These are phyloP conservation scores for Rutilus rutilus DNA, from an alignment of 2,113 vertebrate species.

Conservation along the genomic window DNA sequence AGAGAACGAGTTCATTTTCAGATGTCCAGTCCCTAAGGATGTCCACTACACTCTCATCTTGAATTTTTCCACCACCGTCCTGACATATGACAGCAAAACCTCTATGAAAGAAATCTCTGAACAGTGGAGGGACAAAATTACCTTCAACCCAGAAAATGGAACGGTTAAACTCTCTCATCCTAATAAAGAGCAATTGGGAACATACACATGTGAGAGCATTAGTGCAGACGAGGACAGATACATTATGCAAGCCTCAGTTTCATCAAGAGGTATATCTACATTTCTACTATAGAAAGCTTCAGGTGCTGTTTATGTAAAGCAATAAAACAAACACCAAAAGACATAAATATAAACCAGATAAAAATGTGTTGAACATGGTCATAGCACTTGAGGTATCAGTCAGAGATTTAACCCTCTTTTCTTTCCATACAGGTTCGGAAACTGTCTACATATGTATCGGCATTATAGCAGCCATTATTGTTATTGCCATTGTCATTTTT, in stretches of 20 bases:
- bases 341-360: not conserved
- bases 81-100: not conserved
- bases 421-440: not conserved
- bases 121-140: not conserved
- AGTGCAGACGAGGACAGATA: not conserved
- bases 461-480: not conserved
- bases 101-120: too few species aligned
- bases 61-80: constrained; percentile 21
- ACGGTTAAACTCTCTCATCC: constrained; percentile 17
- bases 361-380: not conserved
- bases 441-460: rapidly evolving
- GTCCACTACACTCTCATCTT: not conserved
- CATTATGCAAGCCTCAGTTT: not conserved
- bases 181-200: not conserved
- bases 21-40: not conserved
- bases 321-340: not conserved
- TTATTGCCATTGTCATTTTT: too few species aligned
- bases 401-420: not conserved
- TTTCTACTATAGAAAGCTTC: not conserved
- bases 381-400: not conserved
- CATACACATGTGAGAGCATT: constrained; percentile 31
- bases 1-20: not conserved
- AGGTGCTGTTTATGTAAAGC: not conserved
- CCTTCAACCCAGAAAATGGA: not conserved
- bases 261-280: not conserved